Evolutionary conservation across 1,140 invertebrate genomes (phyloP).

Genomic region (Trachymyrmex septentrionalis): DNA sequence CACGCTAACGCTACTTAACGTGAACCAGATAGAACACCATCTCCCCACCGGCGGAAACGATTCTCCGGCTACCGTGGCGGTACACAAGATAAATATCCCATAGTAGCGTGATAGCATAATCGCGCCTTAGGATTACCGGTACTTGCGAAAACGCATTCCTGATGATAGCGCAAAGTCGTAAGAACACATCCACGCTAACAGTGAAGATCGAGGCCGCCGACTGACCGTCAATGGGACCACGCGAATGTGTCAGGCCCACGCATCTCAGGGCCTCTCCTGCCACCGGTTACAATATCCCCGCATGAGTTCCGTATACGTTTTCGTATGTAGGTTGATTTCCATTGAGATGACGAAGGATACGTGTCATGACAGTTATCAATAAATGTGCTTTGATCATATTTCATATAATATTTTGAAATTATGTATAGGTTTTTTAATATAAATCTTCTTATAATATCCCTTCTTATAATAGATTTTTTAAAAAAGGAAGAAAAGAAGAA

Average conservation of each 20-base stretch:
- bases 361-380: neutral
- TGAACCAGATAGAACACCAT: slow-evolving; percentile 5
- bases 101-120: slow-evolving; percentile 48
- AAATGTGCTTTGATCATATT: neutral
- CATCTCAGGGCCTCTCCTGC: slow-evolving; percentile 62
- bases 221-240: slow-evolving; percentile 54
- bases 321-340: slow-evolving; percentile 8
- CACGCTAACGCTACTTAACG: slow-evolving; percentile 34
- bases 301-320: slow-evolving; percentile 2
- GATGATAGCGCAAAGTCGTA: neutral
- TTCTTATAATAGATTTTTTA: neutral
- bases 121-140: slow-evolving; percentile 19
- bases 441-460: neutral
- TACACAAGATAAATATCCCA: slow-evolving; percentile 28
- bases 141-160: slow-evolving; percentile 36
- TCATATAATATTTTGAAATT: neutral
- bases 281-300: slow-evolving; percentile 28
- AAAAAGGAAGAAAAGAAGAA: neutral
- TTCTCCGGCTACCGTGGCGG: slow-evolving; percentile 18
- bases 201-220: slow-evolving; percentile 55
- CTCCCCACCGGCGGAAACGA: neutral
- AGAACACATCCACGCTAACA: slow-evolving; percentile 33
- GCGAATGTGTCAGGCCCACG: slow-evolving; percentile 32
- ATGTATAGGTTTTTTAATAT: neutral
- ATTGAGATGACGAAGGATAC: neutral